Percentiles rank a stretch among this genome's conserved stretches.
phyloP scores from a whole-genome alignment of 2,888 invertebrate genomes.

The Eupithecia subumbrata region DNA sequence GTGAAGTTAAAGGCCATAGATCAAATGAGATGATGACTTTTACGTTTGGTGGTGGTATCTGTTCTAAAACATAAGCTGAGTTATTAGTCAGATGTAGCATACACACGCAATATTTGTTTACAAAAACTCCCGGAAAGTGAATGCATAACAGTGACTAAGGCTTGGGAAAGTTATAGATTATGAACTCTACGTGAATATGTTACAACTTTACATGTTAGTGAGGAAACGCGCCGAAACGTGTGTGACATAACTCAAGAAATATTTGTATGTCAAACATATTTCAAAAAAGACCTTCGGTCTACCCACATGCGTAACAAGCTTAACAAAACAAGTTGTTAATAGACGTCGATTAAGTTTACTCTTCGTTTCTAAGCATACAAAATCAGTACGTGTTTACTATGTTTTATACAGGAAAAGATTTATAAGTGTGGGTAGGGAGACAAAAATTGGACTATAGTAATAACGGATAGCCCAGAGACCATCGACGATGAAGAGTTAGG shows the following conservation, averaged over 20 bases:
- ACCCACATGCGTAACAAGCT: slow-evolving; percentile 38
- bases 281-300: slow-evolving; percentile 43
- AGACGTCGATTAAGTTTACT: slow-evolving; percentile 11
- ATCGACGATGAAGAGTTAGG: neutral
- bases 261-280: slow-evolving; percentile 32
- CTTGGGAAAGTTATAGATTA: slow-evolving; percentile 31
- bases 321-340: slow-evolving; percentile 29
- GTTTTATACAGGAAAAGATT: neutral
- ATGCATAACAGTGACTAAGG: slow-evolving; percentile 23
- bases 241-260: slow-evolving; percentile 23
- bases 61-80: slow-evolving; percentile 6
- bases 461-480: neutral
- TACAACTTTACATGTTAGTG: slow-evolving; percentile 9
- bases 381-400: neutral
- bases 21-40: neutral
- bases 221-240: slow-evolving; percentile 12
- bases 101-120: slow-evolving; percentile 26
- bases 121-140: slow-evolving; percentile 33
- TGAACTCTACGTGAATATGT: slow-evolving; percentile 10
- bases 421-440: neutral
- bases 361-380: neutral
- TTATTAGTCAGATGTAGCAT: neutral
- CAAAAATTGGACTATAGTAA: neutral
- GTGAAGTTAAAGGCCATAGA: neutral
- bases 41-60: neutral